Evolutionary conservation across 2,113 vertebrate genomes (phyloP).

Genomic region (Promerops cafer): DNA sequence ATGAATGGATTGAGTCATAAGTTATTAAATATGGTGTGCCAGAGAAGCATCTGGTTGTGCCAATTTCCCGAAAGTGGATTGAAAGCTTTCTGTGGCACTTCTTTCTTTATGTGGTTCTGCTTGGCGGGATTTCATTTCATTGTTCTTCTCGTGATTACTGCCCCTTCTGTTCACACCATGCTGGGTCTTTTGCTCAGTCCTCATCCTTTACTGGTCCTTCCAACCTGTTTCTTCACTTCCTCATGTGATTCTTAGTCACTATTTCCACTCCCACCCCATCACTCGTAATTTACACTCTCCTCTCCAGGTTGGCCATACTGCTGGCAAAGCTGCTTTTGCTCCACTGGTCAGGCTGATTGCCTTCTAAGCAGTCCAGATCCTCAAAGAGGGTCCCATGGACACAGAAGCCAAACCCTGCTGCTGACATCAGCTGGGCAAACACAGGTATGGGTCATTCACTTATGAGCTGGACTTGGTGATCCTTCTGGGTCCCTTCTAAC

Average conservation of each 20-base stretch:
- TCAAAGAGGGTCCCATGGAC: neutral
- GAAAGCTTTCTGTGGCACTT: neutral
- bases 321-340: neutral
- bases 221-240: neutral
- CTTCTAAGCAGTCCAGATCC: neutral
- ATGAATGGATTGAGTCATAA: fast-evolving
- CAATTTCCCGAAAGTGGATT: neutral
- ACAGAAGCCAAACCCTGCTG: neutral
- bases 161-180: neutral
- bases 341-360: neutral
- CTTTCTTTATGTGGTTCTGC: neutral
- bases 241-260: neutral
- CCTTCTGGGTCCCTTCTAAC: neutral
- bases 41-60: neutral
- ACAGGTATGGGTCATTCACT: neutral
- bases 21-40: neutral
- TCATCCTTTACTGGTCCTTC: neutral
- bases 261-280: neutral
- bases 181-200: neutral
- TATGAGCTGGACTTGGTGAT: neutral
- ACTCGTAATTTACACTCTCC: neutral
- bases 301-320: neutral
- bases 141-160: neutral
- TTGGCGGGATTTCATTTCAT: neutral
- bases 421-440: neutral